phyloP scores from a whole-genome alignment of 2,797 vertebrate species.

The Peromyscus aztecus region DNA sequence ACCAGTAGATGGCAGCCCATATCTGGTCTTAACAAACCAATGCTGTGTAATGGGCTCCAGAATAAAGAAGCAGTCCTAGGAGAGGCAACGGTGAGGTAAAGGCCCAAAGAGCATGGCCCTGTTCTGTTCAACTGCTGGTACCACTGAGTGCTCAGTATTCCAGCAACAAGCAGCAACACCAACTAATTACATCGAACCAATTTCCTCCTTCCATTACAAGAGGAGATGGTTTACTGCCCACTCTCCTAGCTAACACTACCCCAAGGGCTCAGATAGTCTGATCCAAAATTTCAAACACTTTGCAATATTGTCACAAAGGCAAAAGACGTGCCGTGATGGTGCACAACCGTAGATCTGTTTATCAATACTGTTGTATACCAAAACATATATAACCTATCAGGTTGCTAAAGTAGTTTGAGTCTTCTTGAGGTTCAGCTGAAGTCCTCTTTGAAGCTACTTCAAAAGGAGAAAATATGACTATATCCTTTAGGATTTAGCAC shows the following conservation, averaged over 20 bases:
- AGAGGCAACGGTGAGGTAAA: background rate
- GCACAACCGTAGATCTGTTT: background rate
- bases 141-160: background rate
- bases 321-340: background rate
- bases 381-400: background rate
- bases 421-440: background rate
- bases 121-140: background rate
- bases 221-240: background rate
- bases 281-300: background rate
- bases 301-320: background rate
- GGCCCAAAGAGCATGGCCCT: background rate
- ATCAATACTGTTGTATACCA: background rate
- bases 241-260: background rate
- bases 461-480: background rate
- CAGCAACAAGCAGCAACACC: background rate
- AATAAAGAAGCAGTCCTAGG: background rate
- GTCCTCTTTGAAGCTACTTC: background rate
- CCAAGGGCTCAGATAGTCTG: background rate
- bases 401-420: background rate
- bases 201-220: background rate
- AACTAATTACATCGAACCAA: background rate
- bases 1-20: background rate
- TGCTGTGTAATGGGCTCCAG: background rate
- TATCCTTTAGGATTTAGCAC: background rate
- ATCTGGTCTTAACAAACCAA: background rate